Evolutionary conservation across 2,113 vertebrate genomes (phyloP), one percentile per base, ranked within the genome.

Genomic region (Athene cunicularia): DNA sequence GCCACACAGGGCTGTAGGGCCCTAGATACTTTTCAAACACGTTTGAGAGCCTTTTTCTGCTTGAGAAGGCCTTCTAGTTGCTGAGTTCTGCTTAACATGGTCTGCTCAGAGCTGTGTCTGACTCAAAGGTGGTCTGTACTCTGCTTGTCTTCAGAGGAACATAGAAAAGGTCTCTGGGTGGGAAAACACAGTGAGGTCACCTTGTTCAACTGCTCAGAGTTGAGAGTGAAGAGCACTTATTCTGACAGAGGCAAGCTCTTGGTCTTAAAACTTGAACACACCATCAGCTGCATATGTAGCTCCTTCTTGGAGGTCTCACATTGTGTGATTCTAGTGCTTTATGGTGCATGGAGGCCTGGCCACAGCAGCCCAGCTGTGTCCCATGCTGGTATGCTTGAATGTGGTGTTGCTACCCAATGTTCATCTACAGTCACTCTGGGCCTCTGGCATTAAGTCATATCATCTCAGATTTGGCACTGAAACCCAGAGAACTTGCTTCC

Each of bases 1-100:
- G 75, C 26, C 55, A 92, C 67, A 72, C 27, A 73, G 70, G 39
- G 58, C 75, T 92, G 55, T 64, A 88, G 58, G 66, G 71, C 62
- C 82, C 12, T 85, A 60, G 58, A 24, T 86, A 45, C 47, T 82
- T 85, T 26, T 26, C 72, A 8, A 79, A 83, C 2, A 0, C 19
- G 67, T 77, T 24, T 71, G 56, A 93, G 47, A 79, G 26, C 21
- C 32, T 26, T 52, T 35, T 90, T 71, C 56, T 85, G 58, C 71
- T 41, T 72, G 52, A 68, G 66, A 82, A 75, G 47, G 8, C 52
- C 10, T 89, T 80, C 21, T 68, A 77, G 30, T 62, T 84, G 50
- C 87, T 89, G 45, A 5, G n/a, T 89, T 93, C 30, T 81, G 55
- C 47, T 66, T 76, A 81, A 66, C 7, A 2, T 4, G 28, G 22